phyloP scores from a whole-genome alignment of 2,113 vertebrate genomes.

The Amphiprion percula region DNA sequence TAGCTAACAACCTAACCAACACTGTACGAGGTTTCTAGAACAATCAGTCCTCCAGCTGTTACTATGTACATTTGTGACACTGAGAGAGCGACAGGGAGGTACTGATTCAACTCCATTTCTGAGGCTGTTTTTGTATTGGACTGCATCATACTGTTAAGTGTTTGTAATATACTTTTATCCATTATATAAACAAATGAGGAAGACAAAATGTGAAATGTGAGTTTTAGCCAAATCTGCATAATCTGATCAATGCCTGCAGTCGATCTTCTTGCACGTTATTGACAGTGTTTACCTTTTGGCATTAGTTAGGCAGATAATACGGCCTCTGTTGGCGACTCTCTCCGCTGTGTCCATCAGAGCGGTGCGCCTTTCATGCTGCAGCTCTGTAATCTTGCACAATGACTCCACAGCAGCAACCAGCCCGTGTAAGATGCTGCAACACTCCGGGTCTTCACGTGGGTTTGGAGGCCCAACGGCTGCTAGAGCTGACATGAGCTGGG shows the following conservation, averaged over 20 bases:
- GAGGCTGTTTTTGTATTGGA: background rate
- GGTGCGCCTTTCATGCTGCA: constrained; percentile 94
- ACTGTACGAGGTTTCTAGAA: too few species aligned
- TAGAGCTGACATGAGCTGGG: constrained; percentile 94
- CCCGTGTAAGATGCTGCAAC: constrained; percentile 97
- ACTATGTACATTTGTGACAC: too few species aligned
- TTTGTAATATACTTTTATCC: background rate
- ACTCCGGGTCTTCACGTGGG: constrained; percentile 94
- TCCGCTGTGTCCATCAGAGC: constrained; percentile 94
- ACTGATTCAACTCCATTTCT: too few species aligned
- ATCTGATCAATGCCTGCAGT: too few species aligned
- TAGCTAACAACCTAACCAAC: too few species aligned
- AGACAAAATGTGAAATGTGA: background rate
- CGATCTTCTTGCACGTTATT: background rate
- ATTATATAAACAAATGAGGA: background rate
- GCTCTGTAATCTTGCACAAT: constrained; percentile 95
- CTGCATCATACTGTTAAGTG: background rate
- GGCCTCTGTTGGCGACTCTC: constrained; percentile 93
- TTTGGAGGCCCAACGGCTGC: constrained; percentile 96
- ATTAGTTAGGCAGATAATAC: constrained; percentile 97
- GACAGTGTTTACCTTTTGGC: constrained; percentile 91
- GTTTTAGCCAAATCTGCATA: too few species aligned
- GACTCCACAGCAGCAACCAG: constrained; percentile 95
- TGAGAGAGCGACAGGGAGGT: too few species aligned
- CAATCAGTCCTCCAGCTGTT: too few species aligned